phyloP scores from a whole-genome alignment of 2,113 vertebrate genomes.

The Puntigrus tetrazona region DNA sequence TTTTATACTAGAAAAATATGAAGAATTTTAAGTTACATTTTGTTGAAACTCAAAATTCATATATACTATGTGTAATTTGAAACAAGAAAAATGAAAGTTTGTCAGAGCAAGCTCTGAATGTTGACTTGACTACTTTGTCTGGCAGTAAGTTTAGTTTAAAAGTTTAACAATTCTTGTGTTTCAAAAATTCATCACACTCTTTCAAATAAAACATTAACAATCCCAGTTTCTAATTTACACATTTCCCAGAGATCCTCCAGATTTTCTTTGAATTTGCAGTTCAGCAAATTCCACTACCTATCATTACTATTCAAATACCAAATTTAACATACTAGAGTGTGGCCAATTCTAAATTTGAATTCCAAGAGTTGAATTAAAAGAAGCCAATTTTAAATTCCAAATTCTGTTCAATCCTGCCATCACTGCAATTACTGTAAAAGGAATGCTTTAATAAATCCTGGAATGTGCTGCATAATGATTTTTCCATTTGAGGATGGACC shows the following conservation, averaged over 20 bases:
- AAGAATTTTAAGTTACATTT: not conserved
- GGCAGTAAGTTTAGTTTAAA: not conserved
- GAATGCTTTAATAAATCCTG: constrained; percentile 4
- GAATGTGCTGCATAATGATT: not conserved
- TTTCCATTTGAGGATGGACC: not conserved
- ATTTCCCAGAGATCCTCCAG: not conserved
- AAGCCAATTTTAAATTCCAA: not conserved
- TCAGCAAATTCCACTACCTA: not conserved
- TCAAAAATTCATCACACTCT: no score
- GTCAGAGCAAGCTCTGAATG: not conserved
- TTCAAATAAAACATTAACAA: not conserved
- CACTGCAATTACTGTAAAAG: not conserved
- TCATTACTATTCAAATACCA: not conserved
- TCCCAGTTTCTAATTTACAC: not conserved
- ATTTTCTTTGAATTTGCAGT: not conserved
- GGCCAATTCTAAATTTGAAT: not conserved
- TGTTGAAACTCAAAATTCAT: not conserved
- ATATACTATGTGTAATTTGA: not conserved
- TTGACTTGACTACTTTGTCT: not conserved
- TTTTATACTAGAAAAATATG: not conserved
- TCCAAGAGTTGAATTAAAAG: not conserved
- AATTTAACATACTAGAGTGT: not conserved
- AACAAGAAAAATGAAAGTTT: not conserved
- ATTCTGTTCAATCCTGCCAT: not conserved
- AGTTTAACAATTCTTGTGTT: not conserved